Base-by-base conservation (phyloP, 2,797 vertebrate species). In the Chloroceryle amazona region DNA sequence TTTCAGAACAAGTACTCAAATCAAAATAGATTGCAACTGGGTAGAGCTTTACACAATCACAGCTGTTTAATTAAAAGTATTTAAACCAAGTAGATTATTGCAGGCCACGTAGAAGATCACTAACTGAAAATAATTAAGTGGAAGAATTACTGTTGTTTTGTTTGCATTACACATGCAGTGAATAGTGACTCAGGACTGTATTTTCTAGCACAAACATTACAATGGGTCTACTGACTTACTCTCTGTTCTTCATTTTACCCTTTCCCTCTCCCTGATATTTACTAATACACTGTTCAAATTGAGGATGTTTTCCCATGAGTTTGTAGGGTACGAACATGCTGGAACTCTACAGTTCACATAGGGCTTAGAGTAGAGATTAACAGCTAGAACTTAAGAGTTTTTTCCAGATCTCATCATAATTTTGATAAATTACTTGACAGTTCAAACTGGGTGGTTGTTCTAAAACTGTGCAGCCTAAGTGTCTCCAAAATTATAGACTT, bases 1-100 rank as follows among this genome's bases (percentile, higher is more conserved):
- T 51, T 93, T 95, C 61, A 81, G 62, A 88, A 44, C 22, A 88
- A 86, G n/a, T 28, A 81, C 65, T 72, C 70, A 83, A 83, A 78
- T 54, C 73, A 54, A 83, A 90, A 78, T 4, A 81, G 73, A 86
- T 14, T 84, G 54, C 62, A 88, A 51, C 14, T 23, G 46, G 6
- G 42, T 52, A 86, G 74, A 81, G 44, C 54, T 81, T 86, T 81
- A 70, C 37, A 35, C 10, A 74, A 31, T 7, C 51, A 54, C 25
- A 76, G 20, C 35, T 82, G 8, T 47, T 82, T 82, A 80, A 67
- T 22, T 26, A 35, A 76, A 73, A 82, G 55, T 28, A 67, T 11
- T 44, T 51, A 35, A 85, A 6, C 19, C 33, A 94, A 28, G 31
- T 7, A 58, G 55, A 72, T 44, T 63, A 81, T 65, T 78, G 29